Conservation (phyloP, 2,797 vertebrate species). For the Pseudochirops corinnae region DNA sequence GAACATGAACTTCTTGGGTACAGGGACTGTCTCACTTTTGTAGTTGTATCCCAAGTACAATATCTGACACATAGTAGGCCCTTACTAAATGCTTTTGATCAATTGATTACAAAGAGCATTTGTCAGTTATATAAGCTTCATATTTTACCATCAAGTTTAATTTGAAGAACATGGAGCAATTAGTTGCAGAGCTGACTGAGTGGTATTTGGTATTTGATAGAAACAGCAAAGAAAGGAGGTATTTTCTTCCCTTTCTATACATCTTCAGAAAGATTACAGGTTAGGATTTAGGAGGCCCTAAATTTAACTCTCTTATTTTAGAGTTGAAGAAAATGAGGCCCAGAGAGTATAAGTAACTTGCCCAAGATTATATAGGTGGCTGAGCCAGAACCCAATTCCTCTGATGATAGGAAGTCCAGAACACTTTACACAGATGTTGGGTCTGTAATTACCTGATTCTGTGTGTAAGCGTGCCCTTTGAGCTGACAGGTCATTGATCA, state of each 20-base stretch:
- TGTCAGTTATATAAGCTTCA: not conserved
- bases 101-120: not conserved
- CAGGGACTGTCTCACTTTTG: not conserved
- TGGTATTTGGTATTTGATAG: not conserved
- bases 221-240: not conserved
- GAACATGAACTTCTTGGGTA: not conserved
- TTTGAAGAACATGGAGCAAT: not conserved
- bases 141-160: not conserved
- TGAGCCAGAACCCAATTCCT: not conserved
- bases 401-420: not conserved
- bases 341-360: not conserved
- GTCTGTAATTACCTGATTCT: constrained; percentile 81
- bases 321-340: not conserved
- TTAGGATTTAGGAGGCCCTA: not conserved
- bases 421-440: not conserved
- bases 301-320: not conserved
- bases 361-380: not conserved
- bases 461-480: constrained; percentile 86
- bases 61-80: not conserved
- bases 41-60: not conserved
- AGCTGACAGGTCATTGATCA: constrained; percentile 84
- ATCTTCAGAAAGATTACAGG: not conserved
- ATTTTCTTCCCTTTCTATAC: not conserved
- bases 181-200: not conserved
- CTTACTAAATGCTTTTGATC: not conserved